These are phyloP conservation scores for Brachionus plicatilis DNA, from an alignment of 1,140 invertebrate genomes.

Conservation along the genomic window DNA sequence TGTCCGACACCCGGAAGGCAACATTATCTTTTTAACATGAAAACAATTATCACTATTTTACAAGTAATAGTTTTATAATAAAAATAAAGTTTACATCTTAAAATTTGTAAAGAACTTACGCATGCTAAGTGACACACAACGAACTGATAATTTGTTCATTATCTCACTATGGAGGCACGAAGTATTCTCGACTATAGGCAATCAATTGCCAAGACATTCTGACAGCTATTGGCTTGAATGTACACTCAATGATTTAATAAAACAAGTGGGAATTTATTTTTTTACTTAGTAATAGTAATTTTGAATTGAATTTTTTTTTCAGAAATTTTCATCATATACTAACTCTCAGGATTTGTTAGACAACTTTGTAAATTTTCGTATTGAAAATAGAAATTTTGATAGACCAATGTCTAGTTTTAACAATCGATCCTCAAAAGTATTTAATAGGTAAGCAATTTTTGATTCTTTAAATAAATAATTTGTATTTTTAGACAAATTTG, in stretches of 20 bases:
- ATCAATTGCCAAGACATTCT: slow-evolving; percentile 46
- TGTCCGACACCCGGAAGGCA: slow-evolving; percentile 50
- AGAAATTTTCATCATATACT: background rate
- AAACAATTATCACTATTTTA: slow-evolving; percentile 52
- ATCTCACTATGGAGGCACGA: slow-evolving; percentile 54
- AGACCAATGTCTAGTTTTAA: background rate
- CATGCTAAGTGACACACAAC: slow-evolving; percentile 49
- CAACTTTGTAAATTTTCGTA: background rate
- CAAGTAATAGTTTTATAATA: slow-evolving; percentile 46
- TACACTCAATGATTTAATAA: slow-evolving; percentile 5
- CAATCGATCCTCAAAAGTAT: background rate
- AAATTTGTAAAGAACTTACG: slow-evolving; percentile 47
- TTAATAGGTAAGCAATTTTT: background rate
- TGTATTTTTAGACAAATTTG: slow-evolving; percentile 26
- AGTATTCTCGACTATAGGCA: slow-evolving; percentile 49
- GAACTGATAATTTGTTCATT: slow-evolving; percentile 51
- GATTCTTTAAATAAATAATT: background rate
- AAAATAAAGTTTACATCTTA: background rate
- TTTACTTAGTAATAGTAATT: background rate
- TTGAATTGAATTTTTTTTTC: background rate
- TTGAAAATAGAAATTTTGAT: slow-evolving; percentile 15
- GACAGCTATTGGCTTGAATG: slow-evolving; percentile 13
- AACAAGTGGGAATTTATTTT: background rate
- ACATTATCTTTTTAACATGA: slow-evolving; percentile 55
- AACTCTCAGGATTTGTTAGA: background rate